Base-by-base conservation (phyloP, 37 sponge, comb jelly and placozoan species). In the Bolinopsis microptera region DNA sequence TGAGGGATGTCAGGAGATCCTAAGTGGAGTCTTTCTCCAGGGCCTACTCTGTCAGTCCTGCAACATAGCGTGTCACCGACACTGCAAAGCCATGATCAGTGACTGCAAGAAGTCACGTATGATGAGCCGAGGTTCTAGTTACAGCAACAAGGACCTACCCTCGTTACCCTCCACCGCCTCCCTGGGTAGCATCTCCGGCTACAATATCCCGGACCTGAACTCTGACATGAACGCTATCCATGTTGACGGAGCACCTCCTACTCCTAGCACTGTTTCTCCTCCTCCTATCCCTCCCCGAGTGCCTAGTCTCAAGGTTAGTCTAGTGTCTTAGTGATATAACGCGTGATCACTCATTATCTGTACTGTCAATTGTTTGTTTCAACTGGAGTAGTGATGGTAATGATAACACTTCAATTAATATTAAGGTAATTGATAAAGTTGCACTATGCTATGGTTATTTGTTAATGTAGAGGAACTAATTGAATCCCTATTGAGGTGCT, bases 211-310 rank as follows among this genome's bases (percentile, higher is more conserved):
- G 13, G 61, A 48, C 61, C n/a, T n/a, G n/a, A 13, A 5, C 13
- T 13, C 61, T 72, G 75, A 28, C 31, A 8, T 28, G 22, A 5
- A 28, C 31, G 25, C n/a, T 30, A 3, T 40, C 8, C 90, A 86
- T 27, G 30, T 48, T 24, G 90, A 86, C 3, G 35, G 35, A 23
- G 90, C 25, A 30, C 61, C 90, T 9, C 61, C 90, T 86, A 13
- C 25, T 39, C 61, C 90, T 86, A n/a, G 18, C 61, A 13, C 61
- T 72, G 25, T 21, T 72, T 72, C 75, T 23, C 75, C 75, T n/a
- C 90, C 90, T 9, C 90, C 90, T 33, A 86, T 86, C 21, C 90
- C 90, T 23, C 90, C 90, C 24, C 3, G 90, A 86, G 90, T 38
- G 0, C 90, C 90, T 30, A 86, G 90, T 27, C 27, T 86, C 90